Evolutionary conservation across 2,113 vertebrate species (phyloP), one percentile per base, ranked within the genome.

Genomic region (Oncorhynchus gorbuscha): DNA sequence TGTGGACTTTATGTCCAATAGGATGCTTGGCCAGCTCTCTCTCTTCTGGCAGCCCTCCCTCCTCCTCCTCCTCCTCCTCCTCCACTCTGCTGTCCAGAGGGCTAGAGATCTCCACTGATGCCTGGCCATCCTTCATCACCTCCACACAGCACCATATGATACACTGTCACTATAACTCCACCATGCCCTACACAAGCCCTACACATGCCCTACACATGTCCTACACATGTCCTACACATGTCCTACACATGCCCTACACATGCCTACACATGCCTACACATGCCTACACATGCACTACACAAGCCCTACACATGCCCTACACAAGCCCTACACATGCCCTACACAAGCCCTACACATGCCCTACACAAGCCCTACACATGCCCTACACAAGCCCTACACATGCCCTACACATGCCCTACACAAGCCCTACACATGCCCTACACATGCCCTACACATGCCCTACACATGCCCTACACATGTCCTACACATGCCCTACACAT

Each of bases 81-180:
- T 78, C 67, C 20, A 74, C 72, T 3, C 83, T 76, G 69, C 85
- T 85, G 20, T 71, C 58, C 66, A 82, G 80, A 39, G 69, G 69
- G 35, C 77, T 85, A 61, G 87, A 58, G 78, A 88, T 75, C 12
- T 64, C 45, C 59, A 94, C 90, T 32, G 90, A 92, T 78, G 90
- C 81, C 72, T 86, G 92, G 8, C 96, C 97, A 85, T 98, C 95
- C 73, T 91, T 92, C 92, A 93, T 92, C 75, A 98, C 95, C 97
- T 99, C 68, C 20, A 68, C 9, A 85, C 72, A 85, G 7, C 28
- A 49, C 22, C 1, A 76, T 4, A 65, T 3, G 20, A 68, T 8
- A 64, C 24, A 74, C 18, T 39, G 5, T 58, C 8, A 45, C 65
- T 30, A 35, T 13, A 26, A 26, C 26, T 5, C 5, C n/a, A 67